phyloP scores from a whole-genome alignment of 2,113 vertebrate genomes.

The Hyperopisus bebe region DNA sequence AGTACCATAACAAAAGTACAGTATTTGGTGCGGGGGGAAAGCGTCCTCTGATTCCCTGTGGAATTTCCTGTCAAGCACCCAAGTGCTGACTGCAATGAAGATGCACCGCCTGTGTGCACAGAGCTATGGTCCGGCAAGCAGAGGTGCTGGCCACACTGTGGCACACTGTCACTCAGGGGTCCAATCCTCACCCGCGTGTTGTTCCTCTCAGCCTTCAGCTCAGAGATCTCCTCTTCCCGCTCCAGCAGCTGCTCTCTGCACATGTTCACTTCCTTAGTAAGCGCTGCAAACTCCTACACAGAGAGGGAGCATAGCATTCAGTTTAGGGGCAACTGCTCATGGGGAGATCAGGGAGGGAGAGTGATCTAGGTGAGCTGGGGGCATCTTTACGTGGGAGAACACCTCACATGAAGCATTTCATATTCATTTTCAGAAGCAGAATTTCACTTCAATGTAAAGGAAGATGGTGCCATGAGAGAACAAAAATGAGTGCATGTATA shows the following conservation, averaged over 20 bases:
- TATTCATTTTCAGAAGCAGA: background rate
- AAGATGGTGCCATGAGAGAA: background rate
- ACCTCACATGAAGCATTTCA: background rate
- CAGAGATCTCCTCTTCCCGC: constrained; percentile 84
- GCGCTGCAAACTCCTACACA: constrained; percentile 79
- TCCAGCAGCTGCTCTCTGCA: constrained; percentile 88
- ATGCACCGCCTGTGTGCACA: background rate
- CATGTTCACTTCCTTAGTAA: constrained; percentile 85
- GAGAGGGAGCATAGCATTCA: constrained; percentile 21
- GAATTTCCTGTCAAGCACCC: background rate
- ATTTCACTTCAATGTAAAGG: background rate
- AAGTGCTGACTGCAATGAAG: background rate
- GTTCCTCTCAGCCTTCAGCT: constrained; percentile 86
- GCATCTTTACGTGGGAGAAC: background rate
- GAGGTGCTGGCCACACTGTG: background rate
- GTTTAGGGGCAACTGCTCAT: background rate
- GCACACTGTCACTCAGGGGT: background rate
- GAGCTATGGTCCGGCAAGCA: background rate
- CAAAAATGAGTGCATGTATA: background rate
- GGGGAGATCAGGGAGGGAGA: background rate
- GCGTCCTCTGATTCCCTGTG: background rate
- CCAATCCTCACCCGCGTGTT: constrained; percentile 76
- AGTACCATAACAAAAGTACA: too few species aligned
- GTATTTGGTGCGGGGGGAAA: background rate
- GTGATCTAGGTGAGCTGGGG: background rate